phyloP scores from a whole-genome alignment of 1,140 invertebrate genomes.

The Drosophila truncata region DNA sequence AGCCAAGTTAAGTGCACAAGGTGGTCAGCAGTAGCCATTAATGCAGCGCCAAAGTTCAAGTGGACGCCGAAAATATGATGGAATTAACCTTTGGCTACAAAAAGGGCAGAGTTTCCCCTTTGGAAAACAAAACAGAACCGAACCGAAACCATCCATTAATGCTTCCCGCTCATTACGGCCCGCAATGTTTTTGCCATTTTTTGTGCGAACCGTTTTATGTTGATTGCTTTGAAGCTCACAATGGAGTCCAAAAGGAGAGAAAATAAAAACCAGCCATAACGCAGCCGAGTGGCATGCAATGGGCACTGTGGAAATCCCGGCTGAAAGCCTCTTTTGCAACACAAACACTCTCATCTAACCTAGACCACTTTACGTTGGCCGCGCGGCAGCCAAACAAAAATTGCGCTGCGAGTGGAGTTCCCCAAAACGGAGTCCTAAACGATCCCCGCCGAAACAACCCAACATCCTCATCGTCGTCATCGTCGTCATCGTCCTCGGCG shows the following conservation, averaged over 20 bases:
- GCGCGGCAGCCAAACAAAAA: slow-evolving; percentile 70
- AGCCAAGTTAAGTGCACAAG: slow-evolving; percentile 48
- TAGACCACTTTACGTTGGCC: slow-evolving; percentile 59
- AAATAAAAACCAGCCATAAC: slow-evolving; percentile 28
- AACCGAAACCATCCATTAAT: slow-evolving; percentile 13
- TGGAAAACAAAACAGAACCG: slow-evolving; percentile 18
- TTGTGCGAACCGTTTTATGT: slow-evolving; percentile 52
- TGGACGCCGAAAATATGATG: slow-evolving; percentile 34
- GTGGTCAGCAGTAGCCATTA: slow-evolving; percentile 41
- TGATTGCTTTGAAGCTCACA: slow-evolving; percentile 72
- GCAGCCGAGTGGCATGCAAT: slow-evolving; percentile 36
- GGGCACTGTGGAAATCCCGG: slow-evolving; percentile 26
- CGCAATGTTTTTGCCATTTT: slow-evolving; percentile 42
- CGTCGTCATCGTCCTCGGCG: slow-evolving; percentile 13
- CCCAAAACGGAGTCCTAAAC: slow-evolving; percentile 48
- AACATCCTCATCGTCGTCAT: slow-evolving; percentile 1
- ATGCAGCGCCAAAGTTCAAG: slow-evolving; percentile 18
- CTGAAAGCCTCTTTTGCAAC: slow-evolving; percentile 66
- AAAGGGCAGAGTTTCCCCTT: slow-evolving; percentile 11
- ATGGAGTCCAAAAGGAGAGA: slow-evolving; percentile 13
- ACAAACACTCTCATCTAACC: slow-evolving; percentile 55
- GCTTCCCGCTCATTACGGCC: slow-evolving; percentile 34
- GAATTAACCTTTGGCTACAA: slow-evolving; percentile 27
- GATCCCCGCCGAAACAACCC: slow-evolving; percentile 24
- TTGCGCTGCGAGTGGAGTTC: slow-evolving; percentile 43